phyloP scores from a whole-genome alignment of 1,140 invertebrate species.

The Papilio aristodemus region DNA sequence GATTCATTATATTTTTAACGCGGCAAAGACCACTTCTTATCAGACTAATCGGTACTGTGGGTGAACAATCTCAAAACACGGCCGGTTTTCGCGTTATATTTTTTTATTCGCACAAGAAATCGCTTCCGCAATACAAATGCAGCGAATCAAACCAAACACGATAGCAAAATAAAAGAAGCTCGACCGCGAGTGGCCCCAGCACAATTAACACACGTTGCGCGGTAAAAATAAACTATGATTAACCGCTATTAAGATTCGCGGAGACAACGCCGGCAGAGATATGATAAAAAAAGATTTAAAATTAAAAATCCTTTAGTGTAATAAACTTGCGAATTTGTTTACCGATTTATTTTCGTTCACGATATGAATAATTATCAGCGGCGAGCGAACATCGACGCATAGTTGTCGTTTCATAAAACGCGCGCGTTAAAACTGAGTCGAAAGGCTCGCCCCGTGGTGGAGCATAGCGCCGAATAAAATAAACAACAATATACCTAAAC shows the following conservation, averaged over 20 bases:
- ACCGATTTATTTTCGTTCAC: slow-evolving; percentile 70
- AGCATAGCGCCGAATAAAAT: slow-evolving; percentile 81
- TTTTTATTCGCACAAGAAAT: slow-evolving; percentile 48
- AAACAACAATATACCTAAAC: slow-evolving; percentile 82
- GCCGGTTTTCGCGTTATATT: slow-evolving; percentile 50
- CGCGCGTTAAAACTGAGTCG: slow-evolving; percentile 80
- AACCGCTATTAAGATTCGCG: slow-evolving; percentile 77
- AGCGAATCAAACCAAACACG: slow-evolving; percentile 60
- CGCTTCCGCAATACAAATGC: slow-evolving; percentile 66
- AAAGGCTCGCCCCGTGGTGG: slow-evolving; percentile 79
- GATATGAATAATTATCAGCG: slow-evolving; percentile 76
- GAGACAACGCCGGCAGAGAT: slow-evolving; percentile 65
- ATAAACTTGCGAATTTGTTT: slow-evolving; percentile 70
- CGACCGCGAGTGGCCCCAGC: slow-evolving; percentile 61
- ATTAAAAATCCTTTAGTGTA: slow-evolving; percentile 48
- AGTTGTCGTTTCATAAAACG: slow-evolving; percentile 81
- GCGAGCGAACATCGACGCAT: slow-evolving; percentile 75
- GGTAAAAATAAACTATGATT: slow-evolving; percentile 80
- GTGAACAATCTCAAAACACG: slow-evolving; percentile 49
- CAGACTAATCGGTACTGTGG: slow-evolving; percentile 36
- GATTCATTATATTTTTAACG: slow-evolving; percentile 23
- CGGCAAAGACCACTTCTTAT: slow-evolving; percentile 29
- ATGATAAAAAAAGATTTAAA: slow-evolving; percentile 61
- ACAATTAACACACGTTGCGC: slow-evolving; percentile 78
- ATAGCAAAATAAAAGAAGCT: slow-evolving; percentile 68